Evolutionary conservation across 2,797 vertebrate species (phyloP).

Genomic region (Podarcis siculus): DNA sequence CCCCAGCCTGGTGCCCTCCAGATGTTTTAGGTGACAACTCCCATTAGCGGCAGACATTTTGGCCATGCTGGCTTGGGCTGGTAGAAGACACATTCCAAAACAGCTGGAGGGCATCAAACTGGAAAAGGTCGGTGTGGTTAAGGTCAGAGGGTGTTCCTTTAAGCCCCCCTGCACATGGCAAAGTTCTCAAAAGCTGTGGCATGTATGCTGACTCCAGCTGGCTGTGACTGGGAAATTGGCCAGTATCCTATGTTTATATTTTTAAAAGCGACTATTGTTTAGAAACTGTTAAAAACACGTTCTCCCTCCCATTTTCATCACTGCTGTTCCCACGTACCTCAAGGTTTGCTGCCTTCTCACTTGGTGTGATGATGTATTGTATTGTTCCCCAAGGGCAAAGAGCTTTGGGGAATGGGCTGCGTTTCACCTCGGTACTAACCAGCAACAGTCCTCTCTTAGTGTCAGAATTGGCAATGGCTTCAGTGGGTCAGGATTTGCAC

Average conservation of each 20-base stretch:
- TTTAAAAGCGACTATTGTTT: neutral
- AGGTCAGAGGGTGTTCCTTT: neutral
- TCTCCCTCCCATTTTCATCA: neutral
- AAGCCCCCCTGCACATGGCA: neutral
- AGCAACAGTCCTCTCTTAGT: neutral
- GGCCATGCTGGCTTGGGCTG: no score
- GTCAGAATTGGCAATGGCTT: neutral
- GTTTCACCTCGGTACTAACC: neutral
- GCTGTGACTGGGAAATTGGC: neutral
- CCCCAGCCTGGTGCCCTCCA: no score
- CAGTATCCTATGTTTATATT: neutral
- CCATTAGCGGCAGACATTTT: no score
- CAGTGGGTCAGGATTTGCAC: neutral
- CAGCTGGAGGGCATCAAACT: no score
- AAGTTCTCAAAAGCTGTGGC: neutral
- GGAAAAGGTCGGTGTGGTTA: neutral
- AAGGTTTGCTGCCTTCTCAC: neutral
- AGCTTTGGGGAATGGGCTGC: neutral
- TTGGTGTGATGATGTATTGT: neutral
- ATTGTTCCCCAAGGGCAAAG: neutral
- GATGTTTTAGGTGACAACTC: no score
- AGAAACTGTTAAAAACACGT: neutral
- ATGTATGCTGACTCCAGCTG: no score
- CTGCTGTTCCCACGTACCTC: neutral
- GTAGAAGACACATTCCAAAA: no score